Evolutionary conservation across 92 coral and sea anemone species (phyloP), one percentile per base, ranked within the genome.

Genomic region (Nematostella vectensis): DNA sequence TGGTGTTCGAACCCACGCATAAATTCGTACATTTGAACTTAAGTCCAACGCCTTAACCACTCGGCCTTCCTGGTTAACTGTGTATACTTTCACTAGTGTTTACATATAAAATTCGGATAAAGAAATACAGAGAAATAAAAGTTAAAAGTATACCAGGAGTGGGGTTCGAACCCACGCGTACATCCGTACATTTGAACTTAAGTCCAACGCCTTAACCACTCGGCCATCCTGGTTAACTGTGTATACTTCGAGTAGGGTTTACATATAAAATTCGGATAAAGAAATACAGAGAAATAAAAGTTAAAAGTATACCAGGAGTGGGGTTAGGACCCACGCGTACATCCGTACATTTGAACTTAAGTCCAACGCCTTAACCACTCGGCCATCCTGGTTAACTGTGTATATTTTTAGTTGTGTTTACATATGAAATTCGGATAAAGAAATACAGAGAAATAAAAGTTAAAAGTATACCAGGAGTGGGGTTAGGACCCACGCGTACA

Each of bases 391-490:
- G 42, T 87, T 36, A n/a, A n/a, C n/a, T n/a, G n/a, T n/a, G n/a
- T n/a, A n/a, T n/a, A n/a, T n/a, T n/a, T n/a, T n/a, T n/a, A n/a
- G n/a, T n/a, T n/a, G n/a, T n/a, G n/a, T n/a, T n/a, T n/a, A n/a
- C n/a, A n/a, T n/a, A n/a, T n/a, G n/a, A n/a, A n/a, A n/a, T n/a
- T n/a, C n/a, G n/a, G n/a, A n/a, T n/a, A n/a, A n/a, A n/a, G n/a
- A n/a, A n/a, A n/a, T n/a, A n/a, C n/a, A n/a, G n/a, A n/a, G n/a
- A n/a, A n/a, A n/a, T n/a, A n/a, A n/a, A n/a, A n/a, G n/a, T n/a
- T n/a, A n/a, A n/a, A n/a, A n/a, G n/a, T n/a, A n/a, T 85, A 77
- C 89, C 88, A 83, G 96, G 96, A 86, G 96, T 88, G 91, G 91
- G 85, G 91, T 83, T 83, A 58, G 85, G 15, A 36, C 42, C 42